phyloP scores from a whole-genome alignment of 2,797 vertebrate species.

The Clarias fuscus region DNA sequence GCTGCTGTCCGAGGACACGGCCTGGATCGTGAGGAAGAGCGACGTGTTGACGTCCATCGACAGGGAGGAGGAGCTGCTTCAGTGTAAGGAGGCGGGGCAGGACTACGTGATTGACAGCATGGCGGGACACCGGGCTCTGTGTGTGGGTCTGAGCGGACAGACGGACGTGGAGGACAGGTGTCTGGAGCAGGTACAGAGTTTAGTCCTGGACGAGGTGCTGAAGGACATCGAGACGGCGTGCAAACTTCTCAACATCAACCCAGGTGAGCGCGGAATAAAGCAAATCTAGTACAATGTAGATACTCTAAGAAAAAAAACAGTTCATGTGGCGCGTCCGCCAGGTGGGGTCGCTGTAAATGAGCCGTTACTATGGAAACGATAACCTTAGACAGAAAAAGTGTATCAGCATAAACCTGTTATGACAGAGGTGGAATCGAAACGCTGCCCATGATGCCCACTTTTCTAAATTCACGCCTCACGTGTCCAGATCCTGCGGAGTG shows the following conservation, averaged over 20 bases:
- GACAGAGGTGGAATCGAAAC: not conserved
- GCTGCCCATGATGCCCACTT: not conserved
- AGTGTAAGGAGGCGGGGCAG: constrained; percentile 69
- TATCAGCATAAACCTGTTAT: not conserved
- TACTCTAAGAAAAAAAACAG: too few species aligned
- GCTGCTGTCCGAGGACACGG: constrained; percentile 79
- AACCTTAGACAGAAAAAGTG: not conserved
- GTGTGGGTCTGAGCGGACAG: constrained; percentile 77
- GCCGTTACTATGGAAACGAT: not conserved
- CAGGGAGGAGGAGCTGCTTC: not conserved
- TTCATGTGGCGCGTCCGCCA: not conserved
- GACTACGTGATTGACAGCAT: constrained; percentile 96
- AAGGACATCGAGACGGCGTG: constrained; percentile 98
- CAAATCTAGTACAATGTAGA: too few species aligned
- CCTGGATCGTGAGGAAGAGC: constrained; percentile 79
- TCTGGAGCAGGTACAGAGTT: constrained; percentile 95
- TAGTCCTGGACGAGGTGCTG: constrained; percentile 96
- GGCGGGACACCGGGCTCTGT: constrained; percentile 72
- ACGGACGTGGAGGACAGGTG: constrained; percentile 84
- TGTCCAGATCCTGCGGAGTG: constrained; percentile 86
- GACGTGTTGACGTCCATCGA: constrained; percentile 63
- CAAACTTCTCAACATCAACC: constrained; percentile 93
- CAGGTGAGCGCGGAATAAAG: constrained; percentile 63
- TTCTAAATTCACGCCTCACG: not conserved
- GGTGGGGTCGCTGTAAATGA: not conserved